phyloP scores from a whole-genome alignment of 2,888 invertebrate genomes.

The Fragum sueziense region DNA sequence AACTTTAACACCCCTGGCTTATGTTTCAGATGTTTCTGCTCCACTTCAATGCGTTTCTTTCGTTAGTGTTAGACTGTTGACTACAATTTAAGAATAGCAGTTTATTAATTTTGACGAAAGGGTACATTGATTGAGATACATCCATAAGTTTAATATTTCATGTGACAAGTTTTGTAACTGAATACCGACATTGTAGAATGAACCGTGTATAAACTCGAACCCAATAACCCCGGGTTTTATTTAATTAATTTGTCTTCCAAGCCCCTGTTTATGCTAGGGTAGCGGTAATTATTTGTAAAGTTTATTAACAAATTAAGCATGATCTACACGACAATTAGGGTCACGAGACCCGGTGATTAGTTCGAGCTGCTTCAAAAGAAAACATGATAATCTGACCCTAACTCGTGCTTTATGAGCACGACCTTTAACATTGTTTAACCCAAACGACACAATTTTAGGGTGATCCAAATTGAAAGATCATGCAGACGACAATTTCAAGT shows the following conservation, averaged over 20 bases:
- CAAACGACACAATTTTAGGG: too few species aligned
- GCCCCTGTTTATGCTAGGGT: not conserved
- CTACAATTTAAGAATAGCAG: too few species aligned
- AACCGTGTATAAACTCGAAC: not conserved
- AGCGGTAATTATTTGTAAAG: not conserved
- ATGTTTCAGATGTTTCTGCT: too few species aligned
- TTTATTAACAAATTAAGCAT: conserved; percentile 12
- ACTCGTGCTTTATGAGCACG: not conserved
- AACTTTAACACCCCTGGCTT: too few species aligned
- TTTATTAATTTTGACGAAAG: too few species aligned
- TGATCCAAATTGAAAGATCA: too few species aligned
- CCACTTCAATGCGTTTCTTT: too few species aligned
- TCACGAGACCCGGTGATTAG: conserved; percentile 5
- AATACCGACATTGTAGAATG: not conserved
- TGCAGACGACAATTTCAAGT: too few species aligned
- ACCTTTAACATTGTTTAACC: conserved; percentile 11
- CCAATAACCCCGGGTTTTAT: conserved; percentile 3
- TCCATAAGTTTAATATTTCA: not conserved
- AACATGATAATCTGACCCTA: conserved; percentile 7
- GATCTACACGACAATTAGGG: conserved; percentile 8
- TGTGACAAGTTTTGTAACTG: conserved; percentile 8
- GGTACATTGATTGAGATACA: not conserved
- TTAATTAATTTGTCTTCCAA: conserved; percentile 11
- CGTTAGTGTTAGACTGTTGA: too few species aligned
- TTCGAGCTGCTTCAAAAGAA: conserved; percentile 8